Evolutionary conservation across 2,113 vertebrate species (phyloP).

Genomic region (Pelmatolapia mariae): DNA sequence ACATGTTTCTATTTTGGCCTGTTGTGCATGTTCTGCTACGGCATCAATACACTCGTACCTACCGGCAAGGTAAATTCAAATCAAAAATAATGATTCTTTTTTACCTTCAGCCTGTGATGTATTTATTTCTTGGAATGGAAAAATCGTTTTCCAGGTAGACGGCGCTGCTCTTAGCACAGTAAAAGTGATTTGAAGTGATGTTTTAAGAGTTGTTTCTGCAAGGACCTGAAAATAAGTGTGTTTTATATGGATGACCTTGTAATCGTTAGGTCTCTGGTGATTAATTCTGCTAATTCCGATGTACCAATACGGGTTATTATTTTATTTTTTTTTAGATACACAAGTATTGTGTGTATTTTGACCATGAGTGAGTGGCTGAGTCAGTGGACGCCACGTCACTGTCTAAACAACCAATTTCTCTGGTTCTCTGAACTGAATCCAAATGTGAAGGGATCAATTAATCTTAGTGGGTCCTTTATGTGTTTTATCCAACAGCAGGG

Average conservation of each 20-base stretch:
- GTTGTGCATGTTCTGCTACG: slow-evolving; percentile 40
- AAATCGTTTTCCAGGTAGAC: slow-evolving; percentile 17
- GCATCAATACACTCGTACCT: slow-evolving; percentile 42
- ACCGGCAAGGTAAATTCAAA: slow-evolving; percentile 61
- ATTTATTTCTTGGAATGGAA: slow-evolving; percentile 42
- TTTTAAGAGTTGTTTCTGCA: neutral
- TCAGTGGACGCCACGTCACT: slow-evolving; percentile 1
- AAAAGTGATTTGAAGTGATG: slow-evolving; percentile 6
- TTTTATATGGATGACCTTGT: neutral
- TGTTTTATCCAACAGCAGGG: slow-evolving; percentile 37
- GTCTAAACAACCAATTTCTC: slow-evolving; percentile 63
- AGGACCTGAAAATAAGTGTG: neutral
- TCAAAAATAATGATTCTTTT: slow-evolving; percentile 52
- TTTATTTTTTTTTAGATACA: neutral
- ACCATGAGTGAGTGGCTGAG: neutral
- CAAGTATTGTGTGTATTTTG: neutral
- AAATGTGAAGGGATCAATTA: slow-evolving; percentile 64
- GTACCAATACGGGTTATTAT: neutral
- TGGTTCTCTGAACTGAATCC: slow-evolving; percentile 59
- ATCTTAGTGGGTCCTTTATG: slow-evolving; percentile 49
- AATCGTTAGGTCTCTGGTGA: neutral
- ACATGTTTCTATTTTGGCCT: slow-evolving; percentile 48
- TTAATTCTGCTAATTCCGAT: neutral
- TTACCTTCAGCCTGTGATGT: slow-evolving; percentile 40
- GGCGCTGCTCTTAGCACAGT: neutral